Evolutionary conservation across 2,797 vertebrate genomes (phyloP), one percentile per base, ranked within the genome.

Genomic region (Danionella dracula): DNA sequence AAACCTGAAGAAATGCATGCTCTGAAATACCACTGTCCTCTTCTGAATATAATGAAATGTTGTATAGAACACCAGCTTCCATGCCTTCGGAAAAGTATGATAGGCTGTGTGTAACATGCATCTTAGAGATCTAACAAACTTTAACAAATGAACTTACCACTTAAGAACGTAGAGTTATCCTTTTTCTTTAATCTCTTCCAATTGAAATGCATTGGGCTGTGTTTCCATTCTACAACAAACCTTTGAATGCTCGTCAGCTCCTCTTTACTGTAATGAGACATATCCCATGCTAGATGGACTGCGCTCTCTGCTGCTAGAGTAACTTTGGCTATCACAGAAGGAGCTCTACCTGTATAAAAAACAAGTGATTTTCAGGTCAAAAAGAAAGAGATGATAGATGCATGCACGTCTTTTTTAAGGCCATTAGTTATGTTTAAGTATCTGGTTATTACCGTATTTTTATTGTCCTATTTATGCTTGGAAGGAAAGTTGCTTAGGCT

Each of bases 201-300:
- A 5, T 53, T 70, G 49, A 83, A 23, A 8, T 20, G 9, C 4
- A 21, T 27, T 31, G 78, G 23, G 1, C 37, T 64, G 68, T 68
- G 75, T 1, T 29, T 56, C 91, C 91, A 92, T 65, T 95, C 86
- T 16, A 92, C 66, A 2, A 94, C 62, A 72, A 83, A 92, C 64
- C 86, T 81, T 58, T 83, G 45, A 0, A 44, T 65, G 1, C 59
- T 66, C 8, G 35, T 10, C 9, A 60, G 32, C 32, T 10, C 21
- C 5, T 0, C 4, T 9, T 1, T 9, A 0, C 66, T 75, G 9
- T 0, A 34, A 32, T 63, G 74, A 76, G 27, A n/a, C 38, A 13
- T 74, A n/a, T 17, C 5, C 84, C 77, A 93, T 27, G 66, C 72
- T 12, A 80, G 73, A 77, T 23, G 4, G 54, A 84, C 50, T 13